Evolutionary conservation across 23 tunicate species (phyloP), one percentile per base, ranked within the genome.

Genomic region (Ciona savignyi): DNA sequence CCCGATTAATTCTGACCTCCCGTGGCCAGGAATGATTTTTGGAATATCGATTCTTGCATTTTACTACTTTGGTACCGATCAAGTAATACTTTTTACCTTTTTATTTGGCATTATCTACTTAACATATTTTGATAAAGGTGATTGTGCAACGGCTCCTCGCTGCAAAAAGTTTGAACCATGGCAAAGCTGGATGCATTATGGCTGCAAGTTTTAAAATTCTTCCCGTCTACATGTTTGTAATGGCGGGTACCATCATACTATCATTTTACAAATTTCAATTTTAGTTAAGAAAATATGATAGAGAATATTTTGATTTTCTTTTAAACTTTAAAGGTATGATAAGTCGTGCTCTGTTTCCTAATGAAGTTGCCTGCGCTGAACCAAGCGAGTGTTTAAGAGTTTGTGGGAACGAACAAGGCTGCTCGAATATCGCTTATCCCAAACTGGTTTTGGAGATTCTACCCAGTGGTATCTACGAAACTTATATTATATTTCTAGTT

Each of bases 381-480:
- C 65, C 80, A 6, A 35, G 27, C 29, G 83, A 80, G 31, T 92
- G 98, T 73, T 62, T 60, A 28, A 72, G 60, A 9, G 51, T 80
- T 20, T 92, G 98, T 33, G 81, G 83, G 42, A 92, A 80, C 78
- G 30, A 66, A 26, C 79, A 75, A 64, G 98, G 92, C 22, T 92
- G 98, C 66, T 80, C 93, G 1, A 92, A 92, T 67, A 80, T 92
- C 29, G 98, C 98, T 11, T 92, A 92, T 76, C 98, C 98, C n/a
- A 84, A 80, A 62, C 88, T 92, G 11, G 93, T 92, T 20, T 27
- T 92, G 26, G 80, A 86, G 63, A 42, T 92, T 30, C 64, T 92
- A 32, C 98, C 98, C 4, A 76, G 33, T 27, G 98, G 98, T 85
- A 72, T 26, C 20, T 30, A 6, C 11, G n/a, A 30, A 11, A 23